Evolutionary conservation across 2,888 invertebrate species (phyloP), one percentile per base, ranked within the genome.

Genomic region (Augochlorella aurata): DNA sequence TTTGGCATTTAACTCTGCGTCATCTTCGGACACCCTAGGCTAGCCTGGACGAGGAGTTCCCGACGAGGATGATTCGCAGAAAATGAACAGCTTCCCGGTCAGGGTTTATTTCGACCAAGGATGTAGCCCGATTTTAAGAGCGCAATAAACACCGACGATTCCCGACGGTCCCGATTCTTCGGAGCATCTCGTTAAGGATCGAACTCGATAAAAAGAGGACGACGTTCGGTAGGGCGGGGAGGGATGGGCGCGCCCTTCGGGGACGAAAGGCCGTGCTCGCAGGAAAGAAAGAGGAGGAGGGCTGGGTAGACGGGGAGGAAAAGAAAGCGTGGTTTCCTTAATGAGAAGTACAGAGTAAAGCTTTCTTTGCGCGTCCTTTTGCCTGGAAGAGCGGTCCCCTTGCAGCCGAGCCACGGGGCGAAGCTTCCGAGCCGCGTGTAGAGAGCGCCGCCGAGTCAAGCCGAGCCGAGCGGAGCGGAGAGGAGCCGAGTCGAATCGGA

Each of bases 341-440:
- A 93, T 93, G 92, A 93, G 93, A 90, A 92, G 93, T 93, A 93
- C 93, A 93, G 92, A 93, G 92, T 91, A 93, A 93, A 93, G 93
- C 93, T 93, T 93, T 93, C 93, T 92, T 92, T 92, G 91, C 90
- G 83, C 85, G 79, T 87, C 83, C 84, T 83, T 83, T 87, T 85
- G 87, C 83, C 76, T 71, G 77, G 72, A 61, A 68, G 67, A 77
- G 74, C 72, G 77, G 83, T 71, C 77, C 77, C 61, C 61, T 61
- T 61, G 61, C 61, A 2, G 61, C 2, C 16, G 29, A 18, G 16
- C 61, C 14, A 16, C 16, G 61, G 24, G 21, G 54, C 1, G 12
- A 38, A 58, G 58, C 24, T 58, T 67, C 67, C 50, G 61, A 68
- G 68, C 68, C 49, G 52, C 29, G 74, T 63, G 65, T 45, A 38